phyloP scores from a whole-genome alignment of 2,113 vertebrate genomes.

The Planiliza haematocheilus region DNA sequence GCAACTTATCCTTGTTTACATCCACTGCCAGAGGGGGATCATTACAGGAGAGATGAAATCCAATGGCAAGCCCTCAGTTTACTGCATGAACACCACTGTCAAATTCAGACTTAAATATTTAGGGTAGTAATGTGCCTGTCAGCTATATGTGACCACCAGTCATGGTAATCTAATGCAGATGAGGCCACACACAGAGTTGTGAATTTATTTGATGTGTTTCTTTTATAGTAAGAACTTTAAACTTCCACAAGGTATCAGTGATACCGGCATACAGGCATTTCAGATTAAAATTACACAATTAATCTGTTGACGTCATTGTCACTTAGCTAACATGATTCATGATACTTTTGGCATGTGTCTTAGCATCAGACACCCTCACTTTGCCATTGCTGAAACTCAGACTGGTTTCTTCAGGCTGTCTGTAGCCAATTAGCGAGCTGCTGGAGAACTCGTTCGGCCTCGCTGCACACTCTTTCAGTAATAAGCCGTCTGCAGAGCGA shows the following conservation, averaged over 20 bases:
- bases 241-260: neutral
- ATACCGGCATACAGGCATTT: neutral
- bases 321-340: neutral
- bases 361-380: slow-evolving; percentile 35
- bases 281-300: no score
- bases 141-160: neutral
- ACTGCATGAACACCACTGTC: neutral
- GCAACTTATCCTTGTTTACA: slow-evolving; percentile 64
- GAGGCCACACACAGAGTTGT: neutral
- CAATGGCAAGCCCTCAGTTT: neutral
- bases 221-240: neutral
- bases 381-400: slow-evolving; percentile 20
- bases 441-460: slow-evolving; percentile 39
- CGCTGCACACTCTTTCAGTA: slow-evolving; percentile 26
- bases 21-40: neutral
- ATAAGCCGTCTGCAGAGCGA: slow-evolving; percentile 42
- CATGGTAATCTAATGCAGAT: slow-evolving; percentile 18
- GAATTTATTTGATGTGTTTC: neutral
- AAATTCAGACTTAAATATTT: slow-evolving; percentile 2
- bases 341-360: slow-evolving; percentile 1
- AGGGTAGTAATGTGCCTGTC: neutral
- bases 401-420: slow-evolving; percentile 44
- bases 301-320: no score
- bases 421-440: slow-evolving; percentile 61
- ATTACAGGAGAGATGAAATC: slow-evolving; percentile 2